A percentile compares a stretch with the other conserved stretches of the same genome.
phyloP scores from a whole-genome alignment of 2,113 vertebrate genomes.

The Ammodytes dubius region DNA sequence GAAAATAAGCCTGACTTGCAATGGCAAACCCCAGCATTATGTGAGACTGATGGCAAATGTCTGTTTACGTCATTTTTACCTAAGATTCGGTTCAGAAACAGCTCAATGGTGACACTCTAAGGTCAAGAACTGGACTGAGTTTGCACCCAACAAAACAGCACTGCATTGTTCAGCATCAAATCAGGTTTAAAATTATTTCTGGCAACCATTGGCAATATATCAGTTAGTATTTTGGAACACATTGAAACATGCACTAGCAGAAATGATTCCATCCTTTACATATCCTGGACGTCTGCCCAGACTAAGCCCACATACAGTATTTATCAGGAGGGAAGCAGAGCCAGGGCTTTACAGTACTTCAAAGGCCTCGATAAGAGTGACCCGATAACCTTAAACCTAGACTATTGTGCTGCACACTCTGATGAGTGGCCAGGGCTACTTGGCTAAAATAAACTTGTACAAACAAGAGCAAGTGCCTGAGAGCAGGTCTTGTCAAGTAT shows the following conservation, averaged over 20 bases:
- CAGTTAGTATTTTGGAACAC: conserved; percentile 59
- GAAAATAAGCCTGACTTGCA: conserved; percentile 17
- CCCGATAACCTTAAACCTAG: conserved; percentile 63
- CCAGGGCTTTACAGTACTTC: conserved; percentile 61
- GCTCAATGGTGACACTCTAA: background rate
- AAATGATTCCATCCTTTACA: conserved; percentile 57
- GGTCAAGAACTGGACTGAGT: background rate
- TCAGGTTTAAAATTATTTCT: conserved; percentile 45
- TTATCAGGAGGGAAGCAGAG: conserved; percentile 75
- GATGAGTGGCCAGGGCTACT: conserved; percentile 35
- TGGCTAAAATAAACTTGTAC: conserved; percentile 44
- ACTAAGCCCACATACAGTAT: conserved; percentile 65
- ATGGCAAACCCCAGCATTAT: conserved; percentile 7
- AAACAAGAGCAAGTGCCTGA: conserved; percentile 40
- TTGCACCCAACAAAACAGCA: background rate
- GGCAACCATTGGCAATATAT: conserved; percentile 42
- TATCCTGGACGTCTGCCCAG: conserved; percentile 67
- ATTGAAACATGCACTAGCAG: conserved; percentile 33
- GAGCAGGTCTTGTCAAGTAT: background rate
- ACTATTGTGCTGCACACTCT: conserved; percentile 35
- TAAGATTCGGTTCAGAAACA: background rate
- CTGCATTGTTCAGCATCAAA: conserved; percentile 26
- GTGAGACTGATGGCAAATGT: background rate
- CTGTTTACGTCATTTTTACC: background rate
- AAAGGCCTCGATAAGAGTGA: conserved; percentile 75